Evolutionary conservation across 37 sponge, comb jelly and placozoan species (phyloP).

Genomic region (Bolinopsis microptera): DNA sequence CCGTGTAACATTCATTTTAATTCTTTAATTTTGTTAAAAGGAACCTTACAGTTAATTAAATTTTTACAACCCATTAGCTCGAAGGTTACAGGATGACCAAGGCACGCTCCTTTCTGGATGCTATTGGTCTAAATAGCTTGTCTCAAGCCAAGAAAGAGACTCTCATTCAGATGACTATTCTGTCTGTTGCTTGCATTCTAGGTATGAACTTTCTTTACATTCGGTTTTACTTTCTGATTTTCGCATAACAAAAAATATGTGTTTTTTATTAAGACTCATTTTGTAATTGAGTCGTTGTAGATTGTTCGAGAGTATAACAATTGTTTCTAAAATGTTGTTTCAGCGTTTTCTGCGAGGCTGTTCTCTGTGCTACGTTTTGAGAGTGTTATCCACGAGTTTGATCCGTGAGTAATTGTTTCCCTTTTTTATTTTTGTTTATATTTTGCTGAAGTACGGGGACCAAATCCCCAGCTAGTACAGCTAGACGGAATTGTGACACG

Average conservation of each 20-base stretch:
- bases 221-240: not conserved
- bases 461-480: not conserved
- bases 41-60: no score
- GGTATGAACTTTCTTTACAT: conserved; percentile 69
- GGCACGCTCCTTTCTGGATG: not conserved
- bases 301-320: no score
- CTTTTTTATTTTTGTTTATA: no score
- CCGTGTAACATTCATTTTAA: no score
- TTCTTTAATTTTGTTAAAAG: no score
- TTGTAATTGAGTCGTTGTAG: not conserved
- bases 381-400: conserved; percentile 99
- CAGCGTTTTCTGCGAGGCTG: conserved; percentile 93
- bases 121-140: conserved; percentile 17
- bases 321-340: no score
- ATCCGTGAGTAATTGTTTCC: conserved; percentile 85
- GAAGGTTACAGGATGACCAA: conserved; percentile 2
- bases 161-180: conserved; percentile 77
- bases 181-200: conserved; percentile 82
- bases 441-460: not conserved
- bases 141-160: conserved; percentile 88
- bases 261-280: not conserved
- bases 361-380: conserved; percentile 98
- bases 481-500: not conserved
- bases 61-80: not conserved
- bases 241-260: no score